phyloP scores from a whole-genome alignment of 2,113 vertebrate genomes.

The Porphyrio hochstetteri region DNA sequence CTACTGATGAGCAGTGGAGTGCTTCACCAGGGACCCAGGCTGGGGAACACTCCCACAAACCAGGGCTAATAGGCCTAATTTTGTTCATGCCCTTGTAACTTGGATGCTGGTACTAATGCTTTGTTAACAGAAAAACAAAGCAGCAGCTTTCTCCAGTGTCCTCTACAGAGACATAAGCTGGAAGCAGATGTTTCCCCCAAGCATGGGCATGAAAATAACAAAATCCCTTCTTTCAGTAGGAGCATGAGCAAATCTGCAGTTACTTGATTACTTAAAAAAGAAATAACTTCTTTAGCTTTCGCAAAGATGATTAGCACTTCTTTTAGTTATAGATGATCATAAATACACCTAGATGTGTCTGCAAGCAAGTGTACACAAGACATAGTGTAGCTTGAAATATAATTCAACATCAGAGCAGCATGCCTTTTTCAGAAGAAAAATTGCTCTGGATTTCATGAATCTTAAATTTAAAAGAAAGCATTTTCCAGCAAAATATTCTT shows the following conservation, averaged over 20 bases:
- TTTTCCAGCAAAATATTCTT: not conserved
- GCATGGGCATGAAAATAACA: not conserved
- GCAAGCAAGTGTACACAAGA: not conserved
- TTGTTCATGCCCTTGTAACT: not conserved
- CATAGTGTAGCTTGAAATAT: not conserved
- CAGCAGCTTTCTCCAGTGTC: not conserved
- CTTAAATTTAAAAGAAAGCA: not conserved
- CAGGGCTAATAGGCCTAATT: not conserved
- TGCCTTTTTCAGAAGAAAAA: not conserved
- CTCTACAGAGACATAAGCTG: not conserved
- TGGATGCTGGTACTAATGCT: too few species aligned
- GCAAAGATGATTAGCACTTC: not conserved
- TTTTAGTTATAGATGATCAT: not conserved
- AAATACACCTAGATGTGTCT: not conserved
- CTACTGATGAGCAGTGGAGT: not conserved
- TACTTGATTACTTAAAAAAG: not conserved
- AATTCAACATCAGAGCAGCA: not conserved
- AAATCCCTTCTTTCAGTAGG: not conserved
- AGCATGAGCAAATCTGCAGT: not conserved
- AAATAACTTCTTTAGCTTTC: not conserved
- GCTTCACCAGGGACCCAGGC: not conserved
- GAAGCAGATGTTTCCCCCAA: not conserved
- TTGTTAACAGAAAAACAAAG: not conserved
- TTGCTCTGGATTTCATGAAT: not conserved
- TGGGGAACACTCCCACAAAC: rapidly evolving